Base-by-base conservation (phyloP, 64 coral and sea anemone genomes). In the Pachyseris speciosa region DNA sequence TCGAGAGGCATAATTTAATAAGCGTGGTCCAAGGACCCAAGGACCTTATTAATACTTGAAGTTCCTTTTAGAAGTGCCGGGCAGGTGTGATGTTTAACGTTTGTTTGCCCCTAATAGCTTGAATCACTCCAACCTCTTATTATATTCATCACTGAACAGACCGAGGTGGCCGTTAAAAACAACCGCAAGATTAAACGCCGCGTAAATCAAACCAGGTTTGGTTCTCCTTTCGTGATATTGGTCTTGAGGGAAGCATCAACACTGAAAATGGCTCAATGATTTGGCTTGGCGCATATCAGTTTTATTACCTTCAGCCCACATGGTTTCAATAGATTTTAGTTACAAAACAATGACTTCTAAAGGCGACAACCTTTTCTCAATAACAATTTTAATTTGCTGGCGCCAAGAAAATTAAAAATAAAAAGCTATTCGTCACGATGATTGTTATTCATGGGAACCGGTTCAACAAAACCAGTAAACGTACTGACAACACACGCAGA, bases 1-100 rank as follows among this genome's bases (percentile, higher is more conserved):
- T 38, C 37, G 22, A 81, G 77, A 57, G 48, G 51, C 77, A 81
- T 81, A 61, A 63, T 81, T 81, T 63, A 81, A 81, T 81, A 81
- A 81, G 77, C 77, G 34, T 81, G 77, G 22, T 53, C 39, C 33
- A 81, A 76, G 43, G 39, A 76, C 73, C 42, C 73, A 76, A 81
- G 77, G 77, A 40, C 77, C 53, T 53, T 81, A 25, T 61, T 81
- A 81, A 32, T 81, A 22, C 37, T 81, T 16, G 4, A 81, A 61
- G 55, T 60, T 81, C 20, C 32, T 37, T 81, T n/a, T 55, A 61
- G 33, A 26, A 79, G 50, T 48, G 72, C 20, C 5, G 32, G 50
- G 75, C 75, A 53, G 75, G 75, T 37, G 16, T 36, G 75, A 36
- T 79, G 48, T 47, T 31, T 81, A 61, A 36, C 77, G 51, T 81